These are phyloP conservation scores for Dicycla oo DNA, from an alignment of 2,888 invertebrate species.

Conservation along the genomic window DNA sequence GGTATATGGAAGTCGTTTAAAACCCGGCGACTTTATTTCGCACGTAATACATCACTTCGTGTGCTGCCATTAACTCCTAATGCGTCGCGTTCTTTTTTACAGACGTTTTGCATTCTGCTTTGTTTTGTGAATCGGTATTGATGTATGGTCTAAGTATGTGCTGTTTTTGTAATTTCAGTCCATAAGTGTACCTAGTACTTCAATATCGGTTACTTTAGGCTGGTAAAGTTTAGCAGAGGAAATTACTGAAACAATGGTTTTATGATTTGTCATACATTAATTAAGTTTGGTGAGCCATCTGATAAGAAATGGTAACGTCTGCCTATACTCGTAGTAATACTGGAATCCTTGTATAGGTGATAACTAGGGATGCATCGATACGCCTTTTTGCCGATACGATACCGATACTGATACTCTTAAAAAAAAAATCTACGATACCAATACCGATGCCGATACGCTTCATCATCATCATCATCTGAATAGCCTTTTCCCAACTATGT, in stretches of 20 bases:
- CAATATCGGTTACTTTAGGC: background rate
- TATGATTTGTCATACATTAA: background rate
- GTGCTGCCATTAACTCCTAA: conserved; percentile 52
- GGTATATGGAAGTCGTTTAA: conserved; percentile 33
- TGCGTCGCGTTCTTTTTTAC: conserved; percentile 41
- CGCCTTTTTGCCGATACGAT: too few species aligned
- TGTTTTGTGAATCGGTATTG: conserved; percentile 12
- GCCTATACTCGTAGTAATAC: too few species aligned
- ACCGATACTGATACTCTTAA: too few species aligned
- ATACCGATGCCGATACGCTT: too few species aligned
- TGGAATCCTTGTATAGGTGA: too few species aligned
- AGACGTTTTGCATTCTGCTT: conserved; percentile 23
- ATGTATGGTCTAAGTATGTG: background rate
- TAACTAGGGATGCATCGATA: too few species aligned
- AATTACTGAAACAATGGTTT: background rate
- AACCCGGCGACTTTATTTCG: conserved; percentile 39
- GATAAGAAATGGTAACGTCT: background rate
- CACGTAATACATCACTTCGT: conserved; percentile 49
- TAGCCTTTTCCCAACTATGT: too few species aligned
- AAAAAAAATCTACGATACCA: too few species aligned
- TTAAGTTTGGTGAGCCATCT: too few species aligned
- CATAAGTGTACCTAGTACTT: background rate
- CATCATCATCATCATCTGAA: too few species aligned
- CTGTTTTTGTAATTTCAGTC: background rate
- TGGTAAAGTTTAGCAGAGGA: background rate